Base-by-base conservation (phyloP, 2,113 vertebrate genomes). In the Python bivittatus region DNA sequence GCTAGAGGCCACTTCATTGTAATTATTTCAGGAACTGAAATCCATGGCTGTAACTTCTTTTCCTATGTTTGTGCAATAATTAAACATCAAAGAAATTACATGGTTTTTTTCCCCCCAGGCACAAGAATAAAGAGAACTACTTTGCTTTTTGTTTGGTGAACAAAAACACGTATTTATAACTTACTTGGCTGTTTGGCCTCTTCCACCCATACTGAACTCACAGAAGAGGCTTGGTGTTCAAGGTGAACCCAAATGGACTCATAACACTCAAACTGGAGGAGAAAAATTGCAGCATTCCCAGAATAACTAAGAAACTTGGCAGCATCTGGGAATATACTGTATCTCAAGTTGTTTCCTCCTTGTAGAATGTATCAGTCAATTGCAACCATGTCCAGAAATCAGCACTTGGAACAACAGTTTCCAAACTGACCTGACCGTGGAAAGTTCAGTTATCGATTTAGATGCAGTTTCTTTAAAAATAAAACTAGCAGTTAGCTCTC, bases 391-490 rank as follows among this genome's bases (percentile, higher is more conserved):
- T 88, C 90, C 91, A 93, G 90, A 84, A 89, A 79, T 48, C 25
- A 1, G 10, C 89, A 9, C 88, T 94, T 72, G 53, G 61, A 90
- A 88, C 13, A 38, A 91, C 88, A 91, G 53, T 53, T 86, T 88
- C 92, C 92, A 90, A 83, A 58, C 90, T 44, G 29, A 29, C 54
- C 92, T 91, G 61, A 52, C 48, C 12, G 44, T 6, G 17, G 42
- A 42, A 79, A 79, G 33, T 33, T 29, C 38, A 79, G 44, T 29
- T 48, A 48, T 57, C 17, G 0, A 0, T 83, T 91, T 83, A 86
- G 60, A 53, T 94, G 27, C 56, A 8, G 83, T 15, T 94, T 91
- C 23, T 91, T 44, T 90, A 29, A 86, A 90, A 72, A 72, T 64
- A n/a, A 83, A 92, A 58, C 84, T 89, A 92, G 68, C 93, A 0